These are phyloP conservation scores for Regulus satrapa DNA, from an alignment of 2,113 vertebrate genomes.

Conservation along the genomic window DNA sequence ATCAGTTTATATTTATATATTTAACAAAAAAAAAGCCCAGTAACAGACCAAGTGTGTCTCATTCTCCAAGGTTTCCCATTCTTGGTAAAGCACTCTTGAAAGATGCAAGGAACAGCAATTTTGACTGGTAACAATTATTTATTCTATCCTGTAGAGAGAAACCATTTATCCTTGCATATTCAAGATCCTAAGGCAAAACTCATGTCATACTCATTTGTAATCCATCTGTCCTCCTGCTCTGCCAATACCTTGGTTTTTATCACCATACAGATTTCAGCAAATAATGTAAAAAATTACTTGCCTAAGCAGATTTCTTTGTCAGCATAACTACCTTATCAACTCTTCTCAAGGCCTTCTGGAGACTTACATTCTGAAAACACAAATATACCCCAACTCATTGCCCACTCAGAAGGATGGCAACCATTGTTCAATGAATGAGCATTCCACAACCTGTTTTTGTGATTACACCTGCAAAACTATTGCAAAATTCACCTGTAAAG, in stretches of 20 bases:
- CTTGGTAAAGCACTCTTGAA: not conserved
- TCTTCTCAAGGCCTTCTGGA: not conserved
- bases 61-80: not conserved
- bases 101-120: not conserved
- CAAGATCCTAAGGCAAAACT: not conserved
- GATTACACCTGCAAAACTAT: not conserved
- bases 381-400: not conserved
- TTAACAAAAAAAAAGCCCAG: not conserved
- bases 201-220: not conserved
- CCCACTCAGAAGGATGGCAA: not conserved
- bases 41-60: not conserved
- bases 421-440: not conserved
- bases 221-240: not conserved
- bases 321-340: not conserved
- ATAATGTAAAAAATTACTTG: not conserved
- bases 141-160: not conserved
- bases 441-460: not conserved
- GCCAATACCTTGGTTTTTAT: not conserved
- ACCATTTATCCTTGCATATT: not conserved
- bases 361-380: not conserved
- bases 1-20: not conserved
- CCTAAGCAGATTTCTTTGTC: not conserved
- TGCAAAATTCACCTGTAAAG: not conserved
- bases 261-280: not conserved
- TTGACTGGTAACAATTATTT: not conserved